Evolutionary conservation across 2,113 vertebrate species (phyloP).

Genomic region (Microcebus murinus): DNA sequence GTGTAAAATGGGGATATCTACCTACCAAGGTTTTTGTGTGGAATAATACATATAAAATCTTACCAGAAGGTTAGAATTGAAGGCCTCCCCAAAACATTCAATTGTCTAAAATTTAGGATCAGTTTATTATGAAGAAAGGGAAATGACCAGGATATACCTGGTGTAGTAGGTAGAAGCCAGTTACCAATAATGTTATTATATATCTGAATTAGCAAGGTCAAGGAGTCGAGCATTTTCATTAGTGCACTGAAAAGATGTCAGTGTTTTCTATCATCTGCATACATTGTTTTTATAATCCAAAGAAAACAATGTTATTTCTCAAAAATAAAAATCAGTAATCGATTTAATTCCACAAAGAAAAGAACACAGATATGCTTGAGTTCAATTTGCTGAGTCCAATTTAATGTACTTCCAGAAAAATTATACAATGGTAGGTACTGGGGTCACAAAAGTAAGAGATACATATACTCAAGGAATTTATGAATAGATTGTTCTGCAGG

Average conservation of each 20-base stretch:
- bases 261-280: not conserved
- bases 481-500: not conserved
- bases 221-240: not conserved
- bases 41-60: not conserved
- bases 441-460: not conserved
- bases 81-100: not conserved
- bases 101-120: not conserved
- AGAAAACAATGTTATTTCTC: not conserved
- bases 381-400: conserved; percentile 1
- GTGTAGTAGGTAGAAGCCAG: not conserved
- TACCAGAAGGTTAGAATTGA: not conserved
- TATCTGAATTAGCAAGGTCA: not conserved
- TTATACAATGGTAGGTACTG: not conserved
- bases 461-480: not conserved
- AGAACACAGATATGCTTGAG: not conserved
- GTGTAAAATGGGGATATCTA: not conserved
- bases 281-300: not conserved
- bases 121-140: not conserved
- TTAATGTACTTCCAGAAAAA: conserved; percentile 4
- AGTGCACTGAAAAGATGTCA: not conserved
- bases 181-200: not conserved
- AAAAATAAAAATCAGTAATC: not conserved
- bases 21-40: not conserved
- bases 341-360: conserved; percentile 20
- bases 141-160: not conserved